Evolutionary conservation across 2,113 vertebrate species (phyloP).

Genomic region (Rhinopomastus cyanomelas): DNA sequence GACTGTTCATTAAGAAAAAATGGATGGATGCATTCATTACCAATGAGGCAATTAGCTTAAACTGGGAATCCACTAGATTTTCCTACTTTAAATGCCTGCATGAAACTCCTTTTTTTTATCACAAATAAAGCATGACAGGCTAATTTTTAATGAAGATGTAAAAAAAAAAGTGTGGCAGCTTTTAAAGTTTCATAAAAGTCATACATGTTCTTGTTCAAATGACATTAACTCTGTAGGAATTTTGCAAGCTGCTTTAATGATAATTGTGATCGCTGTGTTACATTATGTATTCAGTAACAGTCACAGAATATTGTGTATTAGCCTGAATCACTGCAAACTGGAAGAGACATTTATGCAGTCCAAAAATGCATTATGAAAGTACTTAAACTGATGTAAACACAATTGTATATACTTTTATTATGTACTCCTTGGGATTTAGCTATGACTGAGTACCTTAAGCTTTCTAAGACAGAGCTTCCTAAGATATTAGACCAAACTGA

Average conservation of each 20-base stretch:
- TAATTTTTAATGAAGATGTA: background rate
- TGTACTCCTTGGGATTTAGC: background rate
- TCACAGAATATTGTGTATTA: background rate
- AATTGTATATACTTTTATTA: slow-evolving; percentile 15
- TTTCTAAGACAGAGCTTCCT: background rate
- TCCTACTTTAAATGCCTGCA: background rate
- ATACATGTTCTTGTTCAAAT: background rate
- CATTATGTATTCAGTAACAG: slow-evolving; percentile 34
- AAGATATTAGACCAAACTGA: slow-evolving; percentile 17
- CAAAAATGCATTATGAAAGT: slow-evolving; percentile 50
- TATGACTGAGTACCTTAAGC: background rate
- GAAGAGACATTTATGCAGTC: slow-evolving; percentile 38
- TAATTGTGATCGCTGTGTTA: background rate
- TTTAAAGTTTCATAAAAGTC: background rate
- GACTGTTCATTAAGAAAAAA: background rate
- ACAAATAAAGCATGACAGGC: background rate
- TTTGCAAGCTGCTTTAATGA: background rate
- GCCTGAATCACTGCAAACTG: slow-evolving; percentile 4
- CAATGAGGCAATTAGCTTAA: background rate
- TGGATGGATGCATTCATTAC: background rate
- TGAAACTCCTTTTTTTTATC: background rate
- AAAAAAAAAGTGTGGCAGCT: background rate
- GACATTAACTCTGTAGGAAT: background rate
- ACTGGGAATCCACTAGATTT: background rate
- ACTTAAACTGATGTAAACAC: slow-evolving; percentile 41